Evolutionary conservation across 2,113 vertebrate genomes (phyloP), one percentile per base, ranked within the genome.

Genomic region (Python bivittatus): DNA sequence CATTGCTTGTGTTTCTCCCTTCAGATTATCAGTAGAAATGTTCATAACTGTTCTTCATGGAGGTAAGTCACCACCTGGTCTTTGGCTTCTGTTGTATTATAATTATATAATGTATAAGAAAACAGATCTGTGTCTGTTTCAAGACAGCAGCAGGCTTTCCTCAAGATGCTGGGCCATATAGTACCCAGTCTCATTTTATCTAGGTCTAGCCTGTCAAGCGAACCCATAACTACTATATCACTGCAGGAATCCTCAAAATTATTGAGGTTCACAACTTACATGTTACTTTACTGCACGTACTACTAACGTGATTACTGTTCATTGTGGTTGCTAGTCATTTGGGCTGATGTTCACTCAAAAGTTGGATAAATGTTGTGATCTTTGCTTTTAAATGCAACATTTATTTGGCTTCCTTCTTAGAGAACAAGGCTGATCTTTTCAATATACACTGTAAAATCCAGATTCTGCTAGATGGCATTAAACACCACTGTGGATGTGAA

Each of bases 371-470:
- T 27, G 48, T 22, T 58, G 23, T 11, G 4, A 87, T 56, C 9
- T 20, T 87, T 87, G 8, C 0, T 17, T 38, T 52, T 48, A 48
- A 27, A 27, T 60, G 10, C 57, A 54, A n/a, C 23, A 17, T 25
- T 15, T 11, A 10, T 68, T 87, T 64, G 25, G 23, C 25, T 95
- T 91, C 94, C 84, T 91, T 9, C 58, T 3, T 88, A 97, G 96
- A 94, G 91, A 86, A 95, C 22, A 64, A 94, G 86, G 93, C 95
- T 22, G 38, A 53, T 4, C 11, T 96, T 89, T 97, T 96, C 61
- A 97, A 94, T 85, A 68, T 42, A 91, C 58, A 64, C 27, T 94
- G 97, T 56, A 56, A 96, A 92, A 94, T 94, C 44, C 92, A 94
- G 54, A 91, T 91, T 42, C 94, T 96, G 72, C 56, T 96, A 92